Base-by-base conservation (phyloP, 2,113 vertebrate genomes). In the Pavo muticus region DNA sequence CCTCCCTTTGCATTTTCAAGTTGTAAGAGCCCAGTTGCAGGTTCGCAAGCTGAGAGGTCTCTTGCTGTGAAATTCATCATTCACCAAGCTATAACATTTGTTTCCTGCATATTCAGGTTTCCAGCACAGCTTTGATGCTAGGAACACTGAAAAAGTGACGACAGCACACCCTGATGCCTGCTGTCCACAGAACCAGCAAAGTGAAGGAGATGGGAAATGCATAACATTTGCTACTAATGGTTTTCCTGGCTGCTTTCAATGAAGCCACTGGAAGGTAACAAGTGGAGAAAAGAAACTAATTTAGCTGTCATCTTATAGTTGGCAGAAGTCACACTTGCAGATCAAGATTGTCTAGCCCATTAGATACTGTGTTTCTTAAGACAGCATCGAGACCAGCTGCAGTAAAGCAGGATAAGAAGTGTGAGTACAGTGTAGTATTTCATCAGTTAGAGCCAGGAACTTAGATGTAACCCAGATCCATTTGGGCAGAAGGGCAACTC, bases 11-110 rank as follows among this genome's bases (percentile, higher is more conserved):
- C 57, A 45, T 78, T 78, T 71, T 24, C 65, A 57, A 54, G 56
- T 10, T 44, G 6, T 37, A 72, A 88, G 83, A 32, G 86, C 64
- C 89, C 48, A 9, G 77, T 23, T 52, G 71, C 72, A 54, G 68
- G 37, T 59, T 67, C 88, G 29, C 71, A 37, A 83, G 72, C 75
- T 29, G n/a, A 84, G 79, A 71, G 54, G 11, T 63, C 50, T 39
- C 92, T 73, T 9, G 50, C 72, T 76, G 78, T 50, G 84, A 75
- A 89, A 84, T 87, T 69, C 90, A 89, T 54, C 80, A 52, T 17
- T 40, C 60, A 30, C 56, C 78, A 5, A 54, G 65, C 42, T 25
- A 57, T 1, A 20, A 48, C 30, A 37, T 67, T 86, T 47, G 64
- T 40, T 52, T 59, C 71, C 54, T 39, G 73, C 88, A 69, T 59